phyloP scores from a whole-genome alignment of 2,797 vertebrate species.

The Enteromius fasciolatus region DNA sequence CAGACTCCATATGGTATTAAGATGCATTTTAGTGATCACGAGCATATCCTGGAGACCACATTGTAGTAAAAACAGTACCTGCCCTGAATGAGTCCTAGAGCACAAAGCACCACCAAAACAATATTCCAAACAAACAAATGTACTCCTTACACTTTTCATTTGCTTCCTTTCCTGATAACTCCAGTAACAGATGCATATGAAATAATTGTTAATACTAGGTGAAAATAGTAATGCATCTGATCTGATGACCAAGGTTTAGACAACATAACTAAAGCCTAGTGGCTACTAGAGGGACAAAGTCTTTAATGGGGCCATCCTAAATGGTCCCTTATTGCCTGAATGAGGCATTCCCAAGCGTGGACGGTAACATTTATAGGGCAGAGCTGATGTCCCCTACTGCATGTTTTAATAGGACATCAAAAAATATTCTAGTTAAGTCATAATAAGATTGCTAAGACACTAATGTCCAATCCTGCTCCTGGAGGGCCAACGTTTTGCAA shows the following conservation, averaged over 20 bases:
- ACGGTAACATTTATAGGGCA: neutral
- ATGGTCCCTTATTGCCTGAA: neutral
- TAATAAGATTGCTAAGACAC: neutral
- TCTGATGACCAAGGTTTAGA: neutral
- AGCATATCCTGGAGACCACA: neutral
- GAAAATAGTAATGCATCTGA: neutral
- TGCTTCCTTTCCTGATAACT: neutral
- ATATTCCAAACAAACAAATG: neutral
- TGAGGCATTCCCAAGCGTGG: neutral
- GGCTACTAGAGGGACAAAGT: neutral
- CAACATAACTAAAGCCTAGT: neutral
- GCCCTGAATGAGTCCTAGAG: neutral
- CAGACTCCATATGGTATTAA: neutral
- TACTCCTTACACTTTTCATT: neutral
- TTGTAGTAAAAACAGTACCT: neutral
- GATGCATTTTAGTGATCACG: neutral
- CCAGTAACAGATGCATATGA: neutral
- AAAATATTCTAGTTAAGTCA: neutral
- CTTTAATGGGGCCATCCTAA: neutral
- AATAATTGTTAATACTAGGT: neutral
- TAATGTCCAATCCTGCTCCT: neutral
- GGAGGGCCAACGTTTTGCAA: neutral
- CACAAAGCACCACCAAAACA: neutral
- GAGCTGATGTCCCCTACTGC: neutral
- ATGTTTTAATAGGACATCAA: neutral